These are phyloP conservation scores for Gallinago solitaria DNA, from an alignment of 2,797 vertebrate genomes.

Conservation along the genomic window DNA sequence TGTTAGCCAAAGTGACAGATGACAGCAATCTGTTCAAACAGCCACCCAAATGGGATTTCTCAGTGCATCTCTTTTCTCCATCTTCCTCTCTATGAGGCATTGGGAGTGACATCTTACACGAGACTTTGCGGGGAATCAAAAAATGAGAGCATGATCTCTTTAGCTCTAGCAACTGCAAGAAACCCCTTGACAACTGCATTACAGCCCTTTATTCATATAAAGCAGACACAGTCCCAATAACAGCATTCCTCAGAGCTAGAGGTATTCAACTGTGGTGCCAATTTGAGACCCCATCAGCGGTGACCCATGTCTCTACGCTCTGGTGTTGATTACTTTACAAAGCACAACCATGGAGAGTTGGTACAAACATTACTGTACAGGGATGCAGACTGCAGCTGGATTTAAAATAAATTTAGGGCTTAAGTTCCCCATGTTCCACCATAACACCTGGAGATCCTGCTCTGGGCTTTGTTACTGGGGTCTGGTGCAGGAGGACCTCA, in stretches of 20 bases:
- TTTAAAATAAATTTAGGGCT: background rate
- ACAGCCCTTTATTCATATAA: background rate
- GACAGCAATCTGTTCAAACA: background rate
- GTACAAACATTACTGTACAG: background rate
- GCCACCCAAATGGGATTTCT: background rate
- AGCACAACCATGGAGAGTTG: background rate
- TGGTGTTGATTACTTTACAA: background rate
- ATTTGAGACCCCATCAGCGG: background rate
- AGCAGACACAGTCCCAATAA: background rate
- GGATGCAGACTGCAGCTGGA: rapidly evolving
- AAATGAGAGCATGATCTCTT: background rate
- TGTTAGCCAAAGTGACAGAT: background rate
- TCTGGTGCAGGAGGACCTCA: background rate
- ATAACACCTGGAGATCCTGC: background rate
- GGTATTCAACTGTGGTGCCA: background rate
- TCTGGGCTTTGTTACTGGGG: background rate
- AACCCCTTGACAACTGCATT: background rate
- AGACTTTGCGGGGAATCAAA: background rate
- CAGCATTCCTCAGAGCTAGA: background rate
- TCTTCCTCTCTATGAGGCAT: background rate
- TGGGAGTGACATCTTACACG: background rate
- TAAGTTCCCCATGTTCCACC: background rate
- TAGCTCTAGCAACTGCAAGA: background rate
- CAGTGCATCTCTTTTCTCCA: background rate
- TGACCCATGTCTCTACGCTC: background rate